Conservation (phyloP, 2,113 vertebrate genomes). For the Salminus brasiliensis region DNA sequence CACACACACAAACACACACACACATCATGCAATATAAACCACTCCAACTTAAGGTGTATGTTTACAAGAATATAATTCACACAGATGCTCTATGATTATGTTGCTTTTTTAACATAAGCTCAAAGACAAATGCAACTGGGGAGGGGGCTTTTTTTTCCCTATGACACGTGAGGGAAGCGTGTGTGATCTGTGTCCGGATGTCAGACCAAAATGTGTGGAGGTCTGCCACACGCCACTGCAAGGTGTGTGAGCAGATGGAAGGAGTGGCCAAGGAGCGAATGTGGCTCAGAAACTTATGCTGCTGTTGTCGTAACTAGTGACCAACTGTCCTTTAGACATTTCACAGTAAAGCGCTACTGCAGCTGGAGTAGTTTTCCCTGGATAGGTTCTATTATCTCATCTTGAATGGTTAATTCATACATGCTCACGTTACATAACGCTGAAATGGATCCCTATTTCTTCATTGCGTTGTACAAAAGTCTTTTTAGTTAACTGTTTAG, state of each 20-base stretch:
- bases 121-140: constrained; percentile 64
- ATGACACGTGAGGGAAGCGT: constrained; percentile 40
- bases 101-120: constrained; percentile 62
- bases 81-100: constrained; percentile 63
- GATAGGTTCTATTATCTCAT: not conserved
- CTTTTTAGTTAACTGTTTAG: not conserved
- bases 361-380: not conserved
- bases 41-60: constrained; percentile 80
- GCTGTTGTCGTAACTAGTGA: constrained; percentile 53
- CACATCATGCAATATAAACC: constrained; percentile 79
- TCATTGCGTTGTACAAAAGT: not conserved
- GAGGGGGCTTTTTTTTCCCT: constrained; percentile 59
- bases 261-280: constrained; percentile 45
- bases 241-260: constrained; percentile 41
- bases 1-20: constrained; percentile 18
- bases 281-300: constrained; percentile 64
- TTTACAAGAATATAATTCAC: constrained; percentile 80
- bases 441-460: not conserved
- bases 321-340: not conserved
- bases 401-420: no score
- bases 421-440: not conserved
- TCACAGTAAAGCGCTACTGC: constrained; percentile 18
- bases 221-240: constrained; percentile 47
- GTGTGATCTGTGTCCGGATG: constrained; percentile 47
- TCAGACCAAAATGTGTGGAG: constrained; percentile 57